Evolutionary conservation across 2,888 invertebrate genomes (phyloP).

Genomic region (Rhagonycha fulva): DNA sequence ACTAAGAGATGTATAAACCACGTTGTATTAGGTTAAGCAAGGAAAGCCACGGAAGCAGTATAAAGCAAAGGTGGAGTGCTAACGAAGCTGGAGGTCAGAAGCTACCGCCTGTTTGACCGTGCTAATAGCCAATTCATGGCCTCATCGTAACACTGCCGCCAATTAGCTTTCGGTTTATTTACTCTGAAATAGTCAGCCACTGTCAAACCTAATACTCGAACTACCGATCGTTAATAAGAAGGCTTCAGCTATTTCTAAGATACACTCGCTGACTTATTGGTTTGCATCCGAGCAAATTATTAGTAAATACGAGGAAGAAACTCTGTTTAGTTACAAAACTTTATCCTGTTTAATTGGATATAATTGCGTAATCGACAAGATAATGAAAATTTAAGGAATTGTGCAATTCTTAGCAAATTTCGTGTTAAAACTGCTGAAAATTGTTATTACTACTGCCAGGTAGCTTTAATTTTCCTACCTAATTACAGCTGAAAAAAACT

Average conservation of each 20-base stretch:
- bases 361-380: conserved; percentile 12
- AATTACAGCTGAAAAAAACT: background rate
- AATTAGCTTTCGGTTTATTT: conserved; percentile 54
- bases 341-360: conserved; percentile 8
- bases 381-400: background rate
- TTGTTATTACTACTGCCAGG: background rate
- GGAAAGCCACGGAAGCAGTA: conserved; percentile 32
- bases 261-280: conserved; percentile 19
- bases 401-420: background rate
- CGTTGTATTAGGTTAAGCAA: conserved; percentile 23
- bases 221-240: conserved; percentile 32
- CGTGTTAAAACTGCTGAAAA: background rate
- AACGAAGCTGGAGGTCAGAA: conserved; percentile 54
- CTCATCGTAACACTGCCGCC: conserved; percentile 48
- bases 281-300: conserved; percentile 11
- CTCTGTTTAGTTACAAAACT: conserved; percentile 6
- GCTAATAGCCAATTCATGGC: conserved; percentile 60
- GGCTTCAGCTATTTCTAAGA: conserved; percentile 34
- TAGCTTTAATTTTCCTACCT: background rate
- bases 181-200: conserved; percentile 43
- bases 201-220: conserved; percentile 23
- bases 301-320: conserved; percentile 6
- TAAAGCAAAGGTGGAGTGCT: conserved; percentile 41
- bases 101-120: conserved; percentile 56
- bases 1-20: conserved; percentile 23